Base-by-base conservation (phyloP, 2,113 vertebrate genomes). In the Petrocephalus zakoni region DNA sequence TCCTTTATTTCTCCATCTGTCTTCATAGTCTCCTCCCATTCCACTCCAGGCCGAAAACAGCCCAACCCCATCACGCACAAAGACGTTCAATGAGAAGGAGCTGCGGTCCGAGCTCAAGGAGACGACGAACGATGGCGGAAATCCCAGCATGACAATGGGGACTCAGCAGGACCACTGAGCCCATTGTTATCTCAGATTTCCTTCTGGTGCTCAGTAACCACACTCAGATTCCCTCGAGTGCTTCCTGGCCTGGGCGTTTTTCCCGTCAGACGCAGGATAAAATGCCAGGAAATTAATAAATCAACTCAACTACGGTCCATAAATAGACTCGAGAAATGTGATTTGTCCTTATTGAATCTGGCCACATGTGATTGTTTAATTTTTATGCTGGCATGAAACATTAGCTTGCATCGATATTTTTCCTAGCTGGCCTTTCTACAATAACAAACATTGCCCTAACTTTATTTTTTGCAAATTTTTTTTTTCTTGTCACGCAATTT, bases 241-340 rank as follows among this genome's bases (percentile, higher is more conserved):
- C 42, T 22, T 78, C 53, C 64, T 84, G 11, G n/a, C 22, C 2
- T 21, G 21, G 56, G 42, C 55, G n/a, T 22, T 34, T n/a, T 87
- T 51, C 85, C 51, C 22, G 49, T 86, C 53, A 64, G 37, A 42
- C 15, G 10, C 55, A 29, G 21, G n/a, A 53, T 46, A 17, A 46
- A 53, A 72, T 61, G 72, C 19, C 72, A 89, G 88, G 86, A 91
- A 90, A 89, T 88, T 21, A 88, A 89, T 86, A 89, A 90, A 89
- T 90, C 78, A 89, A 21, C 51, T 86, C 81, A 81, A 49, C 61
- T 85, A 19, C 17, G 49, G 6, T 84, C 83, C 46, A 51, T 87
- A 90, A 90, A 90, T 64, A 88, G 83, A 84, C 46, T 72, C 17
- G 37, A 25, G 68, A 88, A 89, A 89, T 85, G 49, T 83, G 47